These are phyloP conservation scores for Lophura nycthemera DNA, from an alignment of 2,113 vertebrate genomes.

Conservation along the genomic window DNA sequence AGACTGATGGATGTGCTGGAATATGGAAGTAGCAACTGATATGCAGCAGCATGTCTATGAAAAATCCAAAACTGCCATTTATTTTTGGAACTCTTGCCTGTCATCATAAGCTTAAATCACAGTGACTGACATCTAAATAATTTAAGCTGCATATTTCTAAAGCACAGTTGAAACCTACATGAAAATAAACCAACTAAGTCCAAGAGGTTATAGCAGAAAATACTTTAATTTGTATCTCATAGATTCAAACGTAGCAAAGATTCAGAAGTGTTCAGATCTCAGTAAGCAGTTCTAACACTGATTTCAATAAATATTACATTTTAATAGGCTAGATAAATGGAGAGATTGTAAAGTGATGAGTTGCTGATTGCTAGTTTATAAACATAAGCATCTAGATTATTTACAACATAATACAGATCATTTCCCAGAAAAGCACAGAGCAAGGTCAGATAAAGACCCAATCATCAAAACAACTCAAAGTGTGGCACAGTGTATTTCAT, in stretches of 20 bases:
- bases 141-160: not conserved
- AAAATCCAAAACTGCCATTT: not conserved
- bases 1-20: not conserved
- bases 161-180: not conserved
- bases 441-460: constrained; percentile 33
- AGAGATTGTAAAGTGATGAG: not conserved
- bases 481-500: constrained; percentile 37
- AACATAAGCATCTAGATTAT: constrained; percentile 52
- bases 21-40: not conserved
- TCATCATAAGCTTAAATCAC: not conserved
- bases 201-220: constrained; percentile 61
- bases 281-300: constrained; percentile 22
- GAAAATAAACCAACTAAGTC: not conserved
- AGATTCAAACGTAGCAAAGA: constrained; percentile 57
- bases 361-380: constrained; percentile 19
- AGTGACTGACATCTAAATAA: not conserved
- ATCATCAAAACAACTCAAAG: constrained; percentile 29
- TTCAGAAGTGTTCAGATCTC: constrained; percentile 37
- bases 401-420: constrained; percentile 57
- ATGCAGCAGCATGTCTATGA: not conserved
- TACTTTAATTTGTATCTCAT: constrained; percentile 71
- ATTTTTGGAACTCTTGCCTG: not conserved
- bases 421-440: constrained; percentile 45
- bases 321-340: not conserved
- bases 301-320: constrained; percentile 64